Evolutionary conservation across 1,140 invertebrate species (phyloP), one percentile per base, ranked within the genome.

Genomic region (Berghia stephanieae): DNA sequence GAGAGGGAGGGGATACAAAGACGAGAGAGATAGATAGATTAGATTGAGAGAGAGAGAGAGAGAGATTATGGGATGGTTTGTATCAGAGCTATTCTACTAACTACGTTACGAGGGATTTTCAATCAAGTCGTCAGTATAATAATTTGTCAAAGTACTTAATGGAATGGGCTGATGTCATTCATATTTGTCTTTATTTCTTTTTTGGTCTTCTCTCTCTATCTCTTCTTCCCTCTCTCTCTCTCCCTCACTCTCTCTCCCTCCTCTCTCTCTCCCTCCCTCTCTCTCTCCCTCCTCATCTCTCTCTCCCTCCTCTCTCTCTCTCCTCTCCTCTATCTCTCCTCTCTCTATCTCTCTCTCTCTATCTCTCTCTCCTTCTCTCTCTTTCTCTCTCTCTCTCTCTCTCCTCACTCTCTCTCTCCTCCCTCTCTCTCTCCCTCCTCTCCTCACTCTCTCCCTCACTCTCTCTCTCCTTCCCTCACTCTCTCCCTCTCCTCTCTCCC

Each of bases 241-340:
- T 60, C 57, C 34, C 57, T 60, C 57, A 27, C 57, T 60, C 57
- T 60, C 57, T 60, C 57, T 60, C 57, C 34, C 57, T 60, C 57
- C n/a, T 60, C 57, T 60, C 57, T 60, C 57, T 60, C 57, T 60
- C 57, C 34, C 57, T 60, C 57, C 34, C 57, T 60, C 57, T 60
- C 57, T 60, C 6, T 31, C 18, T 66, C 18, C 40, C n/a, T 38
- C 40, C 63, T 24, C 27, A 16, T 38, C 40, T 38, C 21, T 21
- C 21, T 38, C 40, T 13, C 18, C 40, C 18, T 4, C 4, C 21
- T 13, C 40, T 24, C 21, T 34, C 16, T 4, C 16, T 34, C 27
- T 34, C 3, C 18, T n/a, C 27, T 31, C n/a, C 3, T 13, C 16
- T 38, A 16, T 21, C 21, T 38, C 21, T 38, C 21, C 27, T 66